Evolutionary conservation across 2,888 invertebrate genomes (phyloP), one percentile per base, ranked within the genome.

Genomic region (Hirtodrosophila duncani): DNA sequence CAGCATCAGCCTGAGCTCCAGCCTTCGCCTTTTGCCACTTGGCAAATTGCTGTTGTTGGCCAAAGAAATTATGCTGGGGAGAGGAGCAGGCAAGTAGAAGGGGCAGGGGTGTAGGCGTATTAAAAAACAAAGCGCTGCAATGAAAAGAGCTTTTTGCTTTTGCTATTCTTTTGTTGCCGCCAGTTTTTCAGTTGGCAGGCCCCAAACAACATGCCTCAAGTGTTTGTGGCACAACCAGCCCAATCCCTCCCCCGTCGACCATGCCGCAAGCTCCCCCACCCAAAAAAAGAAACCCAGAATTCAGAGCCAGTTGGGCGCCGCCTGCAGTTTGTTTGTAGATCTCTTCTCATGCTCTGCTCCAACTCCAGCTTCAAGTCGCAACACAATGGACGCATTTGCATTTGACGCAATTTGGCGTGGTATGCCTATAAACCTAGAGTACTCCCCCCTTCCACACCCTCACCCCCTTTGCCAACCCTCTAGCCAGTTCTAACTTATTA

Each of bases 321-420:
- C 70, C 59, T 70, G 72, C 72, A 70, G 64, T 62, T 26, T 44
- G 17, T 21, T 61, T 48, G 57, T 58, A 37, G 46, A 60, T 44
- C 20, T 20, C 4, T 20, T 4, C 20, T 20, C 5, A 5, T 7
- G 4, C 20, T 20, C 5, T 20, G 4, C 20, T 20, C 20, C 7
- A 4, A 7, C 49, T 49, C 49, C 24, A 26, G 39, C 31, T 41
- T 14, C 13, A 8, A 14, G 55, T 20, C 20, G 4, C 20, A 5
- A 10, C 45, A 64, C 61, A 68, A 68, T 75, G 65, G 49, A 62
- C 67, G 71, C 68, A 71, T 71, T 72, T 75, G 72, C 72, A 71
- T 75, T 75, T 72, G 70, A 67, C 67, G 72, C 67, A 52, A 63
- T 58, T 59, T 29, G 49, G 38, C 23, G 56, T 52, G 62, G 62